phyloP scores from a whole-genome alignment of 53 echinoderm and acorn worm genomes.

The Zoroaster sp. region DNA sequence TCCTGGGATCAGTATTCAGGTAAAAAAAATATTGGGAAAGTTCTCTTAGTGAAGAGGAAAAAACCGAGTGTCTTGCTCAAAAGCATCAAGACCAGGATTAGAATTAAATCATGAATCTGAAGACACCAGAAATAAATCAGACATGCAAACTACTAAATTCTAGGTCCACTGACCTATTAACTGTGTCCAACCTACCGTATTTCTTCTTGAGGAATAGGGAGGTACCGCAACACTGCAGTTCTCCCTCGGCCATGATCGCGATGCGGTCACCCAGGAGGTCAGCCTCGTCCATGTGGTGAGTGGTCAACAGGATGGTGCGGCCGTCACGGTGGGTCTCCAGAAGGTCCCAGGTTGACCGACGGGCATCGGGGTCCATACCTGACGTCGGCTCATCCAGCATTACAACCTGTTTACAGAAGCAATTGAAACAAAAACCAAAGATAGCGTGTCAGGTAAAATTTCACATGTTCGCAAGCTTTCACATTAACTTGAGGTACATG shows the following conservation, averaged over 20 bases:
- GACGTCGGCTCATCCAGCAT: constrained; percentile 92
- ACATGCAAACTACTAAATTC: no score
- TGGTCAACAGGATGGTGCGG: constrained; percentile 84
- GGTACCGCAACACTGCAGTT: constrained; percentile 77
- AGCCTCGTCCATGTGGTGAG: constrained; percentile 91
- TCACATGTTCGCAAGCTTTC: no score
- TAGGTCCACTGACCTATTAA: constrained; percentile 24
- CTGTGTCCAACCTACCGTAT: constrained; percentile 71
- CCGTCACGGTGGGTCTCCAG: constrained; percentile 72
- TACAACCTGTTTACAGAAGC: no score
- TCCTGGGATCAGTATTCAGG: no score
- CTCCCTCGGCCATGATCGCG: constrained; percentile 82
- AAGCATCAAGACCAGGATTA: background rate
- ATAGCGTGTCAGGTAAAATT: no score
- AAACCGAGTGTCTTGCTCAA: no score
- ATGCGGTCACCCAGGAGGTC: constrained; percentile 91
- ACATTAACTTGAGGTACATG: no score
- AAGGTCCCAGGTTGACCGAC: constrained; percentile 89
- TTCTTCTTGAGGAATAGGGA: constrained; percentile 88
- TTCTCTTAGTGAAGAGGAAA: no score
- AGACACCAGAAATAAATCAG: background rate
- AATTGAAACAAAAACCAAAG: no score
- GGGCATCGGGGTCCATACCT: constrained; percentile 88
- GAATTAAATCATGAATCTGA: background rate
- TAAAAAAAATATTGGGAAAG: no score